Evolutionary conservation across 2,113 vertebrate genomes (phyloP), one percentile per base, ranked within the genome.

Genomic region (Melanotaenia duboulayi): DNA sequence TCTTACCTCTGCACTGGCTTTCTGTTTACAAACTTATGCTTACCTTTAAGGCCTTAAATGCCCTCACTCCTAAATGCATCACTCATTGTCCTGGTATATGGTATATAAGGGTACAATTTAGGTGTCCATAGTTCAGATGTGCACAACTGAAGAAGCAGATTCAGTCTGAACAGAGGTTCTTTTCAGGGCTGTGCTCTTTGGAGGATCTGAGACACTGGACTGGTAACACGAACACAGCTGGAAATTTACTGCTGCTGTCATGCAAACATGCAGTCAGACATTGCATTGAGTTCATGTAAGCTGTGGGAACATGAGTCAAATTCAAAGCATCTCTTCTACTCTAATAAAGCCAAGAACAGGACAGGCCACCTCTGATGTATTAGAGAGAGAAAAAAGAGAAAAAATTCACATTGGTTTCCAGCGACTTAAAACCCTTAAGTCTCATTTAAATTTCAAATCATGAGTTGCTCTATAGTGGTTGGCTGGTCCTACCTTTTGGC

Each of bases 191-290:
- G 10, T 4, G 46, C 7, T 32, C 51, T 52, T 44, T 20, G 39
- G 28, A 62, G 55, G 57, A 46, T 52, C 51, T 17, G 23, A 16
- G 44, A 42, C 23, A 61, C 64, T 65, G 44, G 39, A 37, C 46
- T 60, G 61, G 67, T 57, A 42, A 23, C 44, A 50, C 63, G 71
- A 59, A 23, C 50, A 1, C 68, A 73, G 64, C 71, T 85, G 71
- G 48, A 49, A 24, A 19, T 55, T 60, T 24, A 40, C 42, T 20
- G 66, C 35, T 70, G 61, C 35, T 35, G 35, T 20, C 73, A 64
- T 70, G 64, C 60, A 62, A 20, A 28, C 64, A 56, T 73, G 75
- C 32, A 35, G 32, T 35, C 6, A 9, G 14, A 12, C 16, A 17
- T 58, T 64, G 68, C 1, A 8, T 13, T 24, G 63, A 72, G 52